phyloP scores from a whole-genome alignment of 2,888 invertebrate genomes.

The Phortica magna region DNA sequence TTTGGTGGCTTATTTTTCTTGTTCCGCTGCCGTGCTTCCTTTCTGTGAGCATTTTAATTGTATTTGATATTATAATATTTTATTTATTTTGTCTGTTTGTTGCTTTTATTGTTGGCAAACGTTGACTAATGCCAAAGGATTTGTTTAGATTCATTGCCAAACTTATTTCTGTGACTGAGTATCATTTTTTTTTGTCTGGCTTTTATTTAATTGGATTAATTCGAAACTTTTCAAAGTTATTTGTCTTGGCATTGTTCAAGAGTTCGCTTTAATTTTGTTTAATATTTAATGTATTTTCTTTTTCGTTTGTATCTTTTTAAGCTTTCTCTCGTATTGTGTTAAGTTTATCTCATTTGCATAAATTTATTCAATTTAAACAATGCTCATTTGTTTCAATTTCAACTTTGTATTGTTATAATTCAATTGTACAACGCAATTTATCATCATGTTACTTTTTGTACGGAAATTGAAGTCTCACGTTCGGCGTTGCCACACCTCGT shows the following conservation, averaged over 20 bases:
- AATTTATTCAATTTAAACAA: constrained; percentile 19
- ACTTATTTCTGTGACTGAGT: background rate
- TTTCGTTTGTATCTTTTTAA: background rate
- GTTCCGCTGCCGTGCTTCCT: background rate
- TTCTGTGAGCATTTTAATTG: background rate
- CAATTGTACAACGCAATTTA: constrained; percentile 15
- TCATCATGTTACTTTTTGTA: background rate
- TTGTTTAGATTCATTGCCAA: background rate
- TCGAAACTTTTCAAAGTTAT: background rate
- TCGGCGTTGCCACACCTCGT: background rate
- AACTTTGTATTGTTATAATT: constrained; percentile 14
- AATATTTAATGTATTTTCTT: background rate
- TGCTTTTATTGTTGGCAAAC: background rate
- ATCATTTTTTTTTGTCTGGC: background rate
- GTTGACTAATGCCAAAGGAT: background rate
- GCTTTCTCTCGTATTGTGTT: background rate
- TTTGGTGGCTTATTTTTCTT: background rate
- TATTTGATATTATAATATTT: background rate
- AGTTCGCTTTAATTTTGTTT: background rate
- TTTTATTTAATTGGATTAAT: constrained; percentile 3
- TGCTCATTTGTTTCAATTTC: constrained; percentile 18
- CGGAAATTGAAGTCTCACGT: constrained; percentile 12
- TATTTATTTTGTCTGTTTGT: background rate
- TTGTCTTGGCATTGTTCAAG: background rate
- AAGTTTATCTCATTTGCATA: constrained; percentile 9